Evolutionary conservation across 2,888 invertebrate genomes (phyloP).

Genomic region (Suillia variegata): DNA sequence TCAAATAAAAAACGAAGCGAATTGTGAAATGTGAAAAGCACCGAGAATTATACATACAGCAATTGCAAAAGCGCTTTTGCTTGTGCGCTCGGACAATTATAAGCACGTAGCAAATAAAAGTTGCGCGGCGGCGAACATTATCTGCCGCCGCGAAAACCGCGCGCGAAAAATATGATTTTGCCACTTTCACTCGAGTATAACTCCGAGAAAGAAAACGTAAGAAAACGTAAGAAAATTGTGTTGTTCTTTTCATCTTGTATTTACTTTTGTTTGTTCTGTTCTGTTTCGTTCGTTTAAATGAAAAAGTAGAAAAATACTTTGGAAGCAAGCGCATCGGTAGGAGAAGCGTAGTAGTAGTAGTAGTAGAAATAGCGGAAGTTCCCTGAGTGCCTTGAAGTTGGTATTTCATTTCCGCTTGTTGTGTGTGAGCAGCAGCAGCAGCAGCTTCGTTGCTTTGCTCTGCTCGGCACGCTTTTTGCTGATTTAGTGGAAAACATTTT

Average conservation of each 20-base stretch:
- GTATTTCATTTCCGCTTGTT: conserved; percentile 15
- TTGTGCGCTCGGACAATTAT: too few relatives aligned
- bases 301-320: too few relatives aligned
- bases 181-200: background rate
- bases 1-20: background rate
- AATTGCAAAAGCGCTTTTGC: too few relatives aligned
- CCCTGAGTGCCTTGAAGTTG: background rate
- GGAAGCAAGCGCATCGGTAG: too few relatives aligned
- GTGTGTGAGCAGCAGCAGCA: background rate
- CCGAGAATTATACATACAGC: too few relatives aligned
- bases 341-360: too few relatives aligned
- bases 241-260: background rate
- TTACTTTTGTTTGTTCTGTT: too few relatives aligned
- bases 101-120: too few relatives aligned
- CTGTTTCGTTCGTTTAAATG: too few relatives aligned
- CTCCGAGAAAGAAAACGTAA: background rate
- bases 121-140: background rate
- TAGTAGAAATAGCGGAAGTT: conserved; percentile 3
- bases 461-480: conserved; percentile 22
- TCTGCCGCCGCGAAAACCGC: too few relatives aligned
- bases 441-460: background rate
- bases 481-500: conserved; percentile 49
- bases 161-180: conserved; percentile 10
- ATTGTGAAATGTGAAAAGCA: background rate
- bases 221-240: background rate